A percentile compares a stretch with the other conserved stretches of the same genome.
Evolutionary conservation across 2,888 invertebrate species (phyloP).

Genomic region (Napeogenes sylphis): DNA sequence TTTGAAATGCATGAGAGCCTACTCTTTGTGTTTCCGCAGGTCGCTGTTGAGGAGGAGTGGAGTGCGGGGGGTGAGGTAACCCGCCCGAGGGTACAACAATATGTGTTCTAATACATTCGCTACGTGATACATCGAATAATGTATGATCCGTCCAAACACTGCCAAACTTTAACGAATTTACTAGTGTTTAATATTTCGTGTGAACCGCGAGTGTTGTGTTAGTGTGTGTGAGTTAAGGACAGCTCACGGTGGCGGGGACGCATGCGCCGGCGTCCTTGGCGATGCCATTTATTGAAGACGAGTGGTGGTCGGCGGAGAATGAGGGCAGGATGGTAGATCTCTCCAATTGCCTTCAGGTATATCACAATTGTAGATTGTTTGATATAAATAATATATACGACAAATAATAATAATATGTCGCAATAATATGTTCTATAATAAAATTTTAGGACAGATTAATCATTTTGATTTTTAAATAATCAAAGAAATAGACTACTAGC

Average conservation of each 20-base stretch:
- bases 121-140: conserved; percentile 65
- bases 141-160: conserved; percentile 73
- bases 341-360: conserved; percentile 91
- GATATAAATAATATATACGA: too few species aligned
- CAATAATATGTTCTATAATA: too few species aligned
- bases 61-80: conserved; percentile 70
- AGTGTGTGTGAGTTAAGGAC: conserved; percentile 48
- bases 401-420: too few species aligned
- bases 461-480: too few species aligned
- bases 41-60: conserved; percentile 71
- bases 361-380: conserved; percentile 5
- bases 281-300: conserved; percentile 98
- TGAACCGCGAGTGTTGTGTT: conserved; percentile 53
- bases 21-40: conserved; percentile 63
- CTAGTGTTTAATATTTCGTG: conserved; percentile 53
- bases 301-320: conserved; percentile 96
- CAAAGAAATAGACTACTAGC: not conserved
- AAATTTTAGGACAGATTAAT: too few species aligned
- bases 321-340: conserved; percentile 96
- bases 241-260: conserved; percentile 80
- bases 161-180: conserved; percentile 76
- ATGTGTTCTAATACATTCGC: conserved; percentile 65
- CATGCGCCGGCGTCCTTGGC: conserved; percentile 83
- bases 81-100: conserved; percentile 52
- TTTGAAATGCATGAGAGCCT: conserved; percentile 72